Evolutionary conservation across 1,140 invertebrate genomes (phyloP).

Genomic region (Megalopta genalis): DNA sequence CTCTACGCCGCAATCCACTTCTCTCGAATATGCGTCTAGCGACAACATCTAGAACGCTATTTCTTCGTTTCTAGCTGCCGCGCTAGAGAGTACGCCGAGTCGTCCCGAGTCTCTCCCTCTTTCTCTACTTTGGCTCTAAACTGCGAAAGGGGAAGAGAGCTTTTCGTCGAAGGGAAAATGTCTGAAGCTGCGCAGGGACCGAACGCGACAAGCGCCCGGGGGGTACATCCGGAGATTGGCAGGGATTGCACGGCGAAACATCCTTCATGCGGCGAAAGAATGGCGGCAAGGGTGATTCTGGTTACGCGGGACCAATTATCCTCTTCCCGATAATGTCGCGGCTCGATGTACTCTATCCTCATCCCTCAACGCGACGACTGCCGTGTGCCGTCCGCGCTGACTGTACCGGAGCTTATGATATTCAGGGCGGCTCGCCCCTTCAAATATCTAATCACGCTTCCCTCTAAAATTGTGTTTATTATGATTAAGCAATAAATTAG

Average conservation of each 20-base stretch:
- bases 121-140: background rate
- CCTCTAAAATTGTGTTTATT: no score
- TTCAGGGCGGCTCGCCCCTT: no score
- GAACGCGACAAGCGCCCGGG: background rate
- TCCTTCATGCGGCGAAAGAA: slow-evolving; percentile 1
- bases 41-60: slow-evolving; percentile 6
- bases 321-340: background rate
- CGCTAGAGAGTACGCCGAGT: slow-evolving; percentile 10
- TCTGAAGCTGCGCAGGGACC: background rate
- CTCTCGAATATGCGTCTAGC: slow-evolving; percentile 19
- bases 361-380: background rate
- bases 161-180: background rate
- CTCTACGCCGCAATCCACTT: slow-evolving; percentile 35
- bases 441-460: no score
- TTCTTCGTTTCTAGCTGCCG: slow-evolving; percentile 10
- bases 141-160: background rate
- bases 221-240: background rate
- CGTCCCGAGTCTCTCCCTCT: slow-evolving; percentile 16
- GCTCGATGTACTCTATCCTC: background rate
- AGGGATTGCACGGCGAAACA: background rate
- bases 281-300: background rate
- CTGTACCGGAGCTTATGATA: background rate
- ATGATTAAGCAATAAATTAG: no score
- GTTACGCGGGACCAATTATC: slow-evolving; percentile 8
- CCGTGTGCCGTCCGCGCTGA: background rate